Conservation (phyloP, 2,797 vertebrate species). For the Champsocephalus gunnari region DNA sequence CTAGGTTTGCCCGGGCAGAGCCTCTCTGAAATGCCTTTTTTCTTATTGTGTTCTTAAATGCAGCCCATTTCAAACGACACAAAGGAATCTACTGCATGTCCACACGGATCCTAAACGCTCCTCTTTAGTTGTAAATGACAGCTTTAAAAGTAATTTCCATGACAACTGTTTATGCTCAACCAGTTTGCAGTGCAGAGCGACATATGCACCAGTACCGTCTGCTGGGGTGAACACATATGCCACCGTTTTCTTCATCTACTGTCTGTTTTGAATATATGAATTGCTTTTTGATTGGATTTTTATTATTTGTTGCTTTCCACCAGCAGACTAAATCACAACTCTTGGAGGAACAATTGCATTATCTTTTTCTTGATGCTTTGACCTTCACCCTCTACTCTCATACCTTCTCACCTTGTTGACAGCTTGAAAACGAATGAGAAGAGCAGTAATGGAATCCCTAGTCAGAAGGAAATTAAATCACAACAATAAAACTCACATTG, state of each 20-base stretch:
- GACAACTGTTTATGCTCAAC: conserved; percentile 14
- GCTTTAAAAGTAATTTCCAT: conserved; percentile 1
- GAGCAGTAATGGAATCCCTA: conserved; percentile 21
- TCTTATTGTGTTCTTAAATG: conserved; percentile 24
- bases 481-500: conserved; percentile 13
- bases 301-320: not conserved
- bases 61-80: conserved; percentile 16
- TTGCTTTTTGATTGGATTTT: conserved; percentile 19
- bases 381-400: conserved; percentile 8
- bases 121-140: conserved; percentile 13
- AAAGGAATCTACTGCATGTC: not conserved
- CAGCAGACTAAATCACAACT: not conserved
- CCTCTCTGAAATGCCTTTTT: conserved; percentile 16
- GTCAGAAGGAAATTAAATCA: conserved; percentile 3
- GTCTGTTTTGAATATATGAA: conserved; percentile 24
- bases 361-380: conserved; percentile 14
- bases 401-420: conserved; percentile 19
- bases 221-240: conserved; percentile 3
- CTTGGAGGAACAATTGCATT: conserved; percentile 1
- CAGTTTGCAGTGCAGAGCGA: conserved; percentile 2
- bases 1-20: conserved; percentile 9
- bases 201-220: conserved; percentile 9
- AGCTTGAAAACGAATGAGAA: conserved; percentile 30
- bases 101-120: conserved; percentile 16
- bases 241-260: not conserved